Conservation (phyloP, 2,797 vertebrate genomes). For the Megaceryle alcyon region DNA sequence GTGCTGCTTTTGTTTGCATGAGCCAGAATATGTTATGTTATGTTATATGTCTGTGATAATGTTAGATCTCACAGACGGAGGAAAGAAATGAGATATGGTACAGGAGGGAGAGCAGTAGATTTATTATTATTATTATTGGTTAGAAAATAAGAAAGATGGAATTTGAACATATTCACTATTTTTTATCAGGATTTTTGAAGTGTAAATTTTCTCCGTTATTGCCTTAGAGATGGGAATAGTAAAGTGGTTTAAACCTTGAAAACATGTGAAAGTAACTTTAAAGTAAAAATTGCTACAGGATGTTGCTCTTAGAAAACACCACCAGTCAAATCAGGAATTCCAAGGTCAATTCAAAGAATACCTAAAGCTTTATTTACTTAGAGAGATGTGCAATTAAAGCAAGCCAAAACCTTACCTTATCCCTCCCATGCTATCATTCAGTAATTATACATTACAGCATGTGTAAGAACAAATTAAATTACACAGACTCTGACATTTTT, state of each 20-base stretch:
- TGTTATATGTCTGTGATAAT: background rate
- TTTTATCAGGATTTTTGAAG: slow-evolving; percentile 22
- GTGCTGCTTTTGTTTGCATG: slow-evolving; percentile 22
- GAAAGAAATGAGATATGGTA: slow-evolving; percentile 11
- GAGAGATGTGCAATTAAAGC: background rate
- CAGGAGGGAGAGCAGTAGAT: slow-evolving; percentile 3
- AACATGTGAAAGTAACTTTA: background rate
- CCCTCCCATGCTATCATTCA: background rate
- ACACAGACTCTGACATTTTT: background rate
- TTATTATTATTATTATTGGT: background rate
- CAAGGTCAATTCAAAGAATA: background rate
- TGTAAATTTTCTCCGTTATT: background rate
- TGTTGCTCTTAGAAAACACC: background rate
- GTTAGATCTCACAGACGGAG: background rate
- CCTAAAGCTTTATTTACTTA: background rate
- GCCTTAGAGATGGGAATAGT: background rate
- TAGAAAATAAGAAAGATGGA: background rate
- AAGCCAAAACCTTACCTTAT: background rate
- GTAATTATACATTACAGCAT: background rate
- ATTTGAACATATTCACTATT: background rate
- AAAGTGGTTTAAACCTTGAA: slow-evolving; percentile 6
- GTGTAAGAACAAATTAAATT: background rate
- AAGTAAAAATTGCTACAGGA: background rate
- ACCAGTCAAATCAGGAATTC: background rate
- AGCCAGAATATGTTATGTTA: background rate